Percentiles rank a stretch among this genome's conserved stretches.
Evolutionary conservation across 1,140 invertebrate genomes (phyloP).

Genomic region (Caligus rogercresseyi): DNA sequence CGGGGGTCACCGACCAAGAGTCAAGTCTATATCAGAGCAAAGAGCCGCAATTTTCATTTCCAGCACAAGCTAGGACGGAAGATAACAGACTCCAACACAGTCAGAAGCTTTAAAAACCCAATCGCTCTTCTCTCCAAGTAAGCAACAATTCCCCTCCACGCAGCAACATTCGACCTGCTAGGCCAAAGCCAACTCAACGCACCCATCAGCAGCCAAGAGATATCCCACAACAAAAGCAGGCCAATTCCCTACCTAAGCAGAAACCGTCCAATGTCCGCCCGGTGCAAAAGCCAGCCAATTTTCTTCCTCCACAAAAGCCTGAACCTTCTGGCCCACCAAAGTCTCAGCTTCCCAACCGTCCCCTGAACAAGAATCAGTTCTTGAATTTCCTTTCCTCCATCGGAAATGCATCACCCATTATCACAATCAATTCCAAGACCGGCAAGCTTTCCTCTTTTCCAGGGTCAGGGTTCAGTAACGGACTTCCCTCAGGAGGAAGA

Average conservation of each 20-base stretch:
- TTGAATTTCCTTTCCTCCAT: not conserved
- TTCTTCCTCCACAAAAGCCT: not conserved
- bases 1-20: conserved; percentile 12
- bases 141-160: too few relatives aligned
- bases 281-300: not conserved
- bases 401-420: not conserved
- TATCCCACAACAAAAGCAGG: too few relatives aligned
- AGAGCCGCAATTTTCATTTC: conserved; percentile 9
- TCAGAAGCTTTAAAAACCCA: too few relatives aligned
- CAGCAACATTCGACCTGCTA: not conserved
- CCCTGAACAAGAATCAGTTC: not conserved
- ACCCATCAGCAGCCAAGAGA: too few relatives aligned
- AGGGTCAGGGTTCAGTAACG: not conserved
- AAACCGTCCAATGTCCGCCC: too few relatives aligned
- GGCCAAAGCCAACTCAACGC: too few relatives aligned
- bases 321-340: not conserved
- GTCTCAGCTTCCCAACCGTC: not conserved
- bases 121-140: too few relatives aligned
- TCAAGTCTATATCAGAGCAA: conserved; percentile 18
- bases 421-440: not conserved
- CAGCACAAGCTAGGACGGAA: not conserved
- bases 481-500: too few relatives aligned
- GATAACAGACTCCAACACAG: not conserved
- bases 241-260: too few relatives aligned
- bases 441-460: not conserved